Evolutionary conservation across 1,140 invertebrate genomes (phyloP).

Genomic region (Drosophila rhopaloa): DNA sequence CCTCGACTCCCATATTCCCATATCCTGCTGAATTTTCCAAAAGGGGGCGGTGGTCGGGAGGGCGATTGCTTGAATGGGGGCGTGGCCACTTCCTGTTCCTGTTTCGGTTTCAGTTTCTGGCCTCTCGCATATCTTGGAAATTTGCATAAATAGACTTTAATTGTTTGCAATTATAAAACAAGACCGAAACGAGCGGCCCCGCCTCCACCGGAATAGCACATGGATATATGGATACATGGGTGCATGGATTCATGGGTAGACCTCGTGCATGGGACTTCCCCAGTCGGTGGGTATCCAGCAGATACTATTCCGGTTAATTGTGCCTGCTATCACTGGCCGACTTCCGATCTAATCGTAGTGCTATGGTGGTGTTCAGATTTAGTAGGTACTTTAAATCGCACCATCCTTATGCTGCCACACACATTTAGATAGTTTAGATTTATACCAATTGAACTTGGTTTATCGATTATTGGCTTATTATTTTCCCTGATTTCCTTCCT

Average conservation of each 20-base stretch:
- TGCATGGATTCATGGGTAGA: not conserved
- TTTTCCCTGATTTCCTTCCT: not conserved
- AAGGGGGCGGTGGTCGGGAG: not conserved
- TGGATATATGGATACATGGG: not conserved
- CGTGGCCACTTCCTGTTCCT: conserved; percentile 61
- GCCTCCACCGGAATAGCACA: conserved; percentile 23
- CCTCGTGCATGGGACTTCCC: not conserved
- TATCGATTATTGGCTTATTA: not conserved
- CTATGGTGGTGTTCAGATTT: no score
- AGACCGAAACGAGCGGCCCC: conserved; percentile 22
- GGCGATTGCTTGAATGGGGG: conserved; percentile 14
- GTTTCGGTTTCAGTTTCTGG: conserved; percentile 1
- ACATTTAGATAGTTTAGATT: no score
- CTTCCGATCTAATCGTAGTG: not conserved
- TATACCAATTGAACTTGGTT: no score
- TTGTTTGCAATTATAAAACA: conserved; percentile 82
- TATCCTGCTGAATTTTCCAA: conserved; percentile 4
- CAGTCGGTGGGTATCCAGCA: conserved; percentile 1
- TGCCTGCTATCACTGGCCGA: not conserved
- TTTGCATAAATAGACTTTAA: conserved; percentile 83
- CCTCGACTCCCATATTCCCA: not conserved
- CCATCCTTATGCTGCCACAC: no score
- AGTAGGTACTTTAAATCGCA: no score
- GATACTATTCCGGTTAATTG: conserved; percentile 21
- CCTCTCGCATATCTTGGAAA: conserved; percentile 75